phyloP scores from a whole-genome alignment of 1,140 invertebrate species.

The Ostrea denselamellosa region DNA sequence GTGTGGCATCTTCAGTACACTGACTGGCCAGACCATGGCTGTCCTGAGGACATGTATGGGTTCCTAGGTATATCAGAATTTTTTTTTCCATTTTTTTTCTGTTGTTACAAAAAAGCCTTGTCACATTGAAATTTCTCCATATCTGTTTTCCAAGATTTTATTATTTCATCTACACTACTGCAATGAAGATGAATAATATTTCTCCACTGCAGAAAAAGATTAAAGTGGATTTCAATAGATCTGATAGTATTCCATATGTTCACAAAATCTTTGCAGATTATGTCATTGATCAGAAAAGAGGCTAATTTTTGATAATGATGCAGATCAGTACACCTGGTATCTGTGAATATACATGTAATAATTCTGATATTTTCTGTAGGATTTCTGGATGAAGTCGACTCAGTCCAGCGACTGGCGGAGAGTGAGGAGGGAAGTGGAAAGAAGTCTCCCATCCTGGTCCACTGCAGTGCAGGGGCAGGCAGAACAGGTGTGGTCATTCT shows the following conservation, averaged over 20 bases:
- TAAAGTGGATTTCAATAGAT: too few species aligned
- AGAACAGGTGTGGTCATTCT: slow-evolving; percentile 95
- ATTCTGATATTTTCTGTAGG: slow-evolving; percentile 82
- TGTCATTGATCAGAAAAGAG: too few species aligned
- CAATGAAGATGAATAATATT: too few species aligned
- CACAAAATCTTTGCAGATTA: too few species aligned
- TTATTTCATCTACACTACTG: too few species aligned
- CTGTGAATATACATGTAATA: neutral
- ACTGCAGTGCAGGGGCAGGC: slow-evolving; percentile 97
- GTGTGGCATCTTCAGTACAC: slow-evolving; percentile 91
- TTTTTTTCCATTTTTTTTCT: neutral
- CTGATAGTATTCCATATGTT: too few species aligned
- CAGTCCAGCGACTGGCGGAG: slow-evolving; percentile 85
- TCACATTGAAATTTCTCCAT: too few species aligned
- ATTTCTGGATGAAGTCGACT: slow-evolving; percentile 91
- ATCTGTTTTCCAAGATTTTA: too few species aligned
- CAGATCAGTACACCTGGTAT: neutral
- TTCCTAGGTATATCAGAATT: slow-evolving; percentile 82
- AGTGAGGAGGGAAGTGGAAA: slow-evolving; percentile 84
- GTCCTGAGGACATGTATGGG: slow-evolving; percentile 84
- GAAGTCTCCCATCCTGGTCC: slow-evolving; percentile 93
- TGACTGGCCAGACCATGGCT: slow-evolving; percentile 87
- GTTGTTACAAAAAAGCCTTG: neutral
- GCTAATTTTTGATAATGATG: too few species aligned
- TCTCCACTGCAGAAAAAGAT: too few species aligned